Base-by-base conservation (phyloP, 2,888 invertebrate species). In the Clostera curtula region DNA sequence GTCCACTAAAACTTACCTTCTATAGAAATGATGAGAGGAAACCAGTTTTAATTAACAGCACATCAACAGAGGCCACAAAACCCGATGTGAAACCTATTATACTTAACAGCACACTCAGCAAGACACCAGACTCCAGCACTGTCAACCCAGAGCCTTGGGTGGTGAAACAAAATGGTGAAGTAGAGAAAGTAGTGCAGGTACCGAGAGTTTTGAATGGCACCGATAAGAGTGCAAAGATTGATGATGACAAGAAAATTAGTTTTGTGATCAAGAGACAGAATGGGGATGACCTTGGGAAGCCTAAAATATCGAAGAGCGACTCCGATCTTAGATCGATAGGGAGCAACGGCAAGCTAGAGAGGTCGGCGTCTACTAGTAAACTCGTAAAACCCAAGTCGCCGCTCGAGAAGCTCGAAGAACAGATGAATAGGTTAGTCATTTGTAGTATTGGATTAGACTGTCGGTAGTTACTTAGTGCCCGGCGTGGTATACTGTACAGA, bases 361-460 rank as follows among this genome's bases (percentile, higher is more conserved):
- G 70, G 40, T 44, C 57, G 3, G 56, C 57, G 5, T 56, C 64
- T 2, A 55, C 55, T 2, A 67, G 67, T 40, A 79, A 76, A 37
- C 41, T 70, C 24, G 65, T 73, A 11, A 77, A 71, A 40, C 50
- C 59, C 12, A 82, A 80, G 34, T 79, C 82, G 1, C 82, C 82
- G 0, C 45, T 83, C 26, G 79, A 80, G 29, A 80, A 76, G 42
- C 45, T 79, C 31, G 77, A 82, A 40, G 82, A 80, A 37, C 80
- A 82, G 48, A 80, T 82, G 79, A 76, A 75, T 31, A 73, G 70
- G n/a, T n/a, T n/a, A n/a, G n/a, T n/a, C n/a, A n/a, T n/a, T n/a
- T n/a, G n/a, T n/a, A n/a, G n/a, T n/a, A n/a, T n/a, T n/a, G n/a
- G n/a, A n/a, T n/a, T n/a, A n/a, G n/a, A n/a, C n/a, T n/a, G n/a